Evolutionary conservation across 2,797 vertebrate genomes (phyloP).

Genomic region (Karalla daura): DNA sequence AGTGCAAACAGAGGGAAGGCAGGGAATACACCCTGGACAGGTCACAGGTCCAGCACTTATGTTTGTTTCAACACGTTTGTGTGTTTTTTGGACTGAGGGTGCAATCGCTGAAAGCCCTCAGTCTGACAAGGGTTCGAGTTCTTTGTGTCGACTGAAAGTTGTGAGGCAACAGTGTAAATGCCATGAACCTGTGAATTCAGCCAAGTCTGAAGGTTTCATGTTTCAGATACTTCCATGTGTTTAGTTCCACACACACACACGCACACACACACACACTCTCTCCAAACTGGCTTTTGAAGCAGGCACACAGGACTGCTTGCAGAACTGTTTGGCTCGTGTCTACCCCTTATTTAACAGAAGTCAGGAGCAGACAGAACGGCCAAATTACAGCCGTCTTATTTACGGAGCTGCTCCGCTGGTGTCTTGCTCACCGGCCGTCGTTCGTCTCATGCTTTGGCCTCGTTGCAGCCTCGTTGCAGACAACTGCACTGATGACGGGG

Average conservation of each 20-base stretch:
- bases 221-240: neutral
- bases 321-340: slow-evolving; percentile 7
- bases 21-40: no score
- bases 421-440: neutral
- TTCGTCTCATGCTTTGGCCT: slow-evolving; percentile 12
- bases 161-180: no score
- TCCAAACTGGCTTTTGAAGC: slow-evolving; percentile 15
- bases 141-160: no score
- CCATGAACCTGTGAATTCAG: no score
- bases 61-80: no score
- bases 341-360: slow-evolving; percentile 3
- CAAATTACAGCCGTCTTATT: neutral
- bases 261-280: neutral
- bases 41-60: no score
- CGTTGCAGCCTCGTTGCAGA: slow-evolving; percentile 4
- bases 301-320: slow-evolving; percentile 11
- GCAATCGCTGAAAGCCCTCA: no score
- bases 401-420: neutral
- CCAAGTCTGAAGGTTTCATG: no score
- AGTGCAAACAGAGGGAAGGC: no score
- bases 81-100: no score
- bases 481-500: slow-evolving; percentile 2
- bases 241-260: neutral
- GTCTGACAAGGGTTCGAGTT: no score
- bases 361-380: neutral